phyloP scores from a whole-genome alignment of 2,888 invertebrate species.

The Dendrolimus pini region DNA sequence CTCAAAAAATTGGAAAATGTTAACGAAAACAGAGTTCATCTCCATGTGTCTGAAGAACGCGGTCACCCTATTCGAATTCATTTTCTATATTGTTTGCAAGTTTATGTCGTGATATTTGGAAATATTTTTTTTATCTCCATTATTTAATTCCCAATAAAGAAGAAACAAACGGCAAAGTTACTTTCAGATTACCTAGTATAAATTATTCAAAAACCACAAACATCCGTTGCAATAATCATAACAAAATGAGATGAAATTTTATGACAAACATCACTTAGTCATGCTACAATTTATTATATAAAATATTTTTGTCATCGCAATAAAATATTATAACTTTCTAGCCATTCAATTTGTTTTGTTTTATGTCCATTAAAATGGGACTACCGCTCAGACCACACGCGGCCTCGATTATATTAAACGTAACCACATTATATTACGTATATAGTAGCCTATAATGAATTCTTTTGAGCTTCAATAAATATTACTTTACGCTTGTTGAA shows the following conservation, averaged over 20 bases:
- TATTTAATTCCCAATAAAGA: too few species aligned
- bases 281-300: constrained; percentile 19
- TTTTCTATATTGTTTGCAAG: too few species aligned
- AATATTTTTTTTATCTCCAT: too few species aligned
- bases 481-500: constrained; percentile 41
- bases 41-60: too few species aligned
- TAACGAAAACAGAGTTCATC: too few species aligned
- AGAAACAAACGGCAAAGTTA: too few species aligned
- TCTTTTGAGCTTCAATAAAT: constrained; percentile 46
- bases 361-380: constrained; percentile 42
- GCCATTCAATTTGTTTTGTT: constrained; percentile 46
- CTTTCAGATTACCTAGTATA: too few species aligned
- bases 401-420: constrained; percentile 60
- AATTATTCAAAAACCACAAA: neutral
- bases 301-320: constrained; percentile 35
- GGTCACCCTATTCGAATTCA: too few species aligned
- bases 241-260: neutral
- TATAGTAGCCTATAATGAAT: constrained; percentile 48
- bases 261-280: neutral
- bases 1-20: too few species aligned
- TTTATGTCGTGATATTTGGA: too few species aligned
- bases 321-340: constrained; percentile 48
- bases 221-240: neutral
- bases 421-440: constrained; percentile 56
- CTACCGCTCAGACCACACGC: constrained; percentile 65